phyloP scores from a whole-genome alignment of 2,797 vertebrate species.

The Myotis planiceps region DNA sequence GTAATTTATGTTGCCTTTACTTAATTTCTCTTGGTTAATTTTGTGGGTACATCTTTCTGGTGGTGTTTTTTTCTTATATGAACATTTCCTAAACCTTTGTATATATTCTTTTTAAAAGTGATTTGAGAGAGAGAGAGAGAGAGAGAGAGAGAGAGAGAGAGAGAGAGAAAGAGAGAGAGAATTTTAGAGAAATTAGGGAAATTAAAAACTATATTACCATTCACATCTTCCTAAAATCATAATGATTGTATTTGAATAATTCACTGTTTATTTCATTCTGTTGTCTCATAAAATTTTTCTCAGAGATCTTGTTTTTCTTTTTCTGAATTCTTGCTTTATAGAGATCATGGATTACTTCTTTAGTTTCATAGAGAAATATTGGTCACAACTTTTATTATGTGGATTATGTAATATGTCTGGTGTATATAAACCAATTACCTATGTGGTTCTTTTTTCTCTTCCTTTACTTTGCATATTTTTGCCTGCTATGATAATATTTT shows the following conservation, averaged over 20 bases:
- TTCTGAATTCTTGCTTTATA: not conserved
- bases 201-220: not conserved
- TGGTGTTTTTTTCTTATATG: not conserved
- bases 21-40: not conserved
- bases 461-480: not conserved
- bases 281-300: not conserved
- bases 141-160: not conserved
- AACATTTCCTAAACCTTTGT: not conserved
- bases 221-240: not conserved
- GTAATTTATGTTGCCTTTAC: not conserved
- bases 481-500: not conserved
- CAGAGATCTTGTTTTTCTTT: not conserved
- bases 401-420: not conserved
- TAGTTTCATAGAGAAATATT: not conserved
- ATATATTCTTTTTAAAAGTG: not conserved
- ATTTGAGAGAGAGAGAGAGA: not conserved
- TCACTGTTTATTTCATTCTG: not conserved
- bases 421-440: not conserved
- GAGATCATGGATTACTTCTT: not conserved
- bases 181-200: not conserved
- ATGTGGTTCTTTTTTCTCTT: not conserved
- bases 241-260: not conserved
- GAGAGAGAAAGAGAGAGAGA: not conserved
- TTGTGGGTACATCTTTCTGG: not conserved
- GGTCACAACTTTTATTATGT: not conserved